Evolutionary conservation across 2,888 invertebrate genomes (phyloP).

Genomic region (Hyalella azteca): DNA sequence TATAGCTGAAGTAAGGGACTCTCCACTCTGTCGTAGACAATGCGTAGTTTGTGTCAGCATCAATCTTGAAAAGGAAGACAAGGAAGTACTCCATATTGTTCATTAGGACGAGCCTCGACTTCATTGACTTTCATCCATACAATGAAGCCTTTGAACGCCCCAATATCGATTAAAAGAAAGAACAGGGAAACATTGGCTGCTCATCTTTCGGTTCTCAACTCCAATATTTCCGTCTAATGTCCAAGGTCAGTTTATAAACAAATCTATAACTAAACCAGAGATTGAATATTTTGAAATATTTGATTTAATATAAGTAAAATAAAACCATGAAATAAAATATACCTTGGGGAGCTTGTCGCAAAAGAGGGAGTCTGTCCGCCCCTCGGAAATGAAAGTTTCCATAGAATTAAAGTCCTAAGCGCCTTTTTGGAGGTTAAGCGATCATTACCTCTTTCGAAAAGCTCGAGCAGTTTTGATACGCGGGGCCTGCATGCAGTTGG

Average conservation of each 20-base stretch:
- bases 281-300: too few relatives aligned
- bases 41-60: not conserved
- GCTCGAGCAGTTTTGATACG: slow-evolving; percentile 3
- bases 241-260: too few relatives aligned
- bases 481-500: slow-evolving; percentile 3
- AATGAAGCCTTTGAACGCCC: not conserved
- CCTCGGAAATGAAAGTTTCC: too few relatives aligned
- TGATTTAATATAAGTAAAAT: too few relatives aligned
- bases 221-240: too few relatives aligned
- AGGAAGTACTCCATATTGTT: not conserved
- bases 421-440: not conserved
- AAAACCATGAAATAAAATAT: too few relatives aligned
- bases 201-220: too few relatives aligned
- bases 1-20: not conserved
- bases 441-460: not conserved
- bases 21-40: slow-evolving; percentile 23
- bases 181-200: too few relatives aligned
- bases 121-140: not conserved
- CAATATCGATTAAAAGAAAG: not conserved
- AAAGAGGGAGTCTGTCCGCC: too few relatives aligned
- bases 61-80: not conserved
- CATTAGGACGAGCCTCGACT: slow-evolving; percentile 2
- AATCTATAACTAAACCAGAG: too few relatives aligned
- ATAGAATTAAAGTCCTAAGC: not conserved
- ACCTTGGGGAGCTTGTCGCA: too few relatives aligned